These are phyloP conservation scores for Zaprionus inermis DNA, from an alignment of 1,140 invertebrate species.

Conservation along the genomic window DNA sequence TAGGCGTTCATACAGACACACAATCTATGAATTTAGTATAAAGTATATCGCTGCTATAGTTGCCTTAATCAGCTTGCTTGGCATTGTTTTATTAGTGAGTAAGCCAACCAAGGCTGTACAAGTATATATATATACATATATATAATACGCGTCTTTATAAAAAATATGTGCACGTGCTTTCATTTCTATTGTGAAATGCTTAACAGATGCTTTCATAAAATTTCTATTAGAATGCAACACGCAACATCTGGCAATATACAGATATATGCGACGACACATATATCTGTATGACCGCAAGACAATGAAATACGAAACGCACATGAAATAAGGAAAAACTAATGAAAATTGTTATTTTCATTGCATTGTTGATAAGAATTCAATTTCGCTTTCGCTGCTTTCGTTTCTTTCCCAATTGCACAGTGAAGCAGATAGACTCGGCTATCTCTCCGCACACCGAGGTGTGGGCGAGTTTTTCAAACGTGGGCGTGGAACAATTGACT, in stretches of 20 bases:
- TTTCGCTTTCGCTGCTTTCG: not conserved
- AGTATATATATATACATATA: not conserved
- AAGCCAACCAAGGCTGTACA: no score
- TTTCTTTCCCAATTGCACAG: not conserved
- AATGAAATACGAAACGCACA: not conserved
- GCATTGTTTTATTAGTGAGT: no score
- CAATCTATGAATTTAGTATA: no score
- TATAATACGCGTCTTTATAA: not conserved
- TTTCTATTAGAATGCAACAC: not conserved
- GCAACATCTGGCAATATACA: not conserved
- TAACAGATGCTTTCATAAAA: not conserved
- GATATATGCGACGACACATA: not conserved
- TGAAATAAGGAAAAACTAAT: not conserved
- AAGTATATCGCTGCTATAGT: no score
- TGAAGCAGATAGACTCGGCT: not conserved
- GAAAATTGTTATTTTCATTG: not conserved
- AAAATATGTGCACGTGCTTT: not conserved
- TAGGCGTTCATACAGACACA: no score
- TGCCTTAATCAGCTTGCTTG: no score
- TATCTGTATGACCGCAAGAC: not conserved
- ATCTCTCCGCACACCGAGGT: not conserved
- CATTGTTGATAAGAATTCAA: constrained; percentile 4
- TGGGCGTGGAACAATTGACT: constrained; percentile 13
- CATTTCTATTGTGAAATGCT: not conserved
- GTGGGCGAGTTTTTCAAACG: constrained; percentile 19